Conservation (phyloP, 1,140 invertebrate species). For the Paralvinella palmiformis region DNA sequence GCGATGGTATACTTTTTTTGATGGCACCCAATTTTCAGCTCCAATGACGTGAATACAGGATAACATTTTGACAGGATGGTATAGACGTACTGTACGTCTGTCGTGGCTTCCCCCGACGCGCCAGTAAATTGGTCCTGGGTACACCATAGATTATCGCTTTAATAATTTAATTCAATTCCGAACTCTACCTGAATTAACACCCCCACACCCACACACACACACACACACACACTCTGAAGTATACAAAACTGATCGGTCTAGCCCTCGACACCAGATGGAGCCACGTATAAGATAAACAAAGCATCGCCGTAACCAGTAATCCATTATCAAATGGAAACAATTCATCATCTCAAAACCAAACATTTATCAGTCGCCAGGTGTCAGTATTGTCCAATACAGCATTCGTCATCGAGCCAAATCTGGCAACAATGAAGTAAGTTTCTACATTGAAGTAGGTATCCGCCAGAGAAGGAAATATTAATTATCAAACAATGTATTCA, state of each 20-base stretch:
- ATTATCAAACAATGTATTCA: conserved; percentile 1
- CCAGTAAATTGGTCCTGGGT: background rate
- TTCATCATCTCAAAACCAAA: background rate
- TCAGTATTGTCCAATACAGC: background rate
- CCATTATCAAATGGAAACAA: background rate
- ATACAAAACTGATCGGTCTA: background rate
- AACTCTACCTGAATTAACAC: no score
- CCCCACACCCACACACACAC: background rate
- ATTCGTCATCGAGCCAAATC: background rate
- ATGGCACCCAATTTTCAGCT: background rate
- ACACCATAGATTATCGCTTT: background rate
- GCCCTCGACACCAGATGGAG: background rate
- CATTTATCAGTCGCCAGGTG: background rate
- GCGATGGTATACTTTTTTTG: no score
- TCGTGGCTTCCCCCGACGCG: background rate
- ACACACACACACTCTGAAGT: background rate
- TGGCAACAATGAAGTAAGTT: background rate
- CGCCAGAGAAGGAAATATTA: background rate
- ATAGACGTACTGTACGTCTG: background rate
- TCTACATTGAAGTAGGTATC: background rate
- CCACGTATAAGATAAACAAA: background rate
- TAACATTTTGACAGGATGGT: background rate
- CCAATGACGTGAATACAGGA: background rate
- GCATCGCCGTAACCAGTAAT: background rate
- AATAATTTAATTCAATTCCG: background rate